phyloP scores from a whole-genome alignment of 2,888 invertebrate genomes.

The Anodontia alba region DNA sequence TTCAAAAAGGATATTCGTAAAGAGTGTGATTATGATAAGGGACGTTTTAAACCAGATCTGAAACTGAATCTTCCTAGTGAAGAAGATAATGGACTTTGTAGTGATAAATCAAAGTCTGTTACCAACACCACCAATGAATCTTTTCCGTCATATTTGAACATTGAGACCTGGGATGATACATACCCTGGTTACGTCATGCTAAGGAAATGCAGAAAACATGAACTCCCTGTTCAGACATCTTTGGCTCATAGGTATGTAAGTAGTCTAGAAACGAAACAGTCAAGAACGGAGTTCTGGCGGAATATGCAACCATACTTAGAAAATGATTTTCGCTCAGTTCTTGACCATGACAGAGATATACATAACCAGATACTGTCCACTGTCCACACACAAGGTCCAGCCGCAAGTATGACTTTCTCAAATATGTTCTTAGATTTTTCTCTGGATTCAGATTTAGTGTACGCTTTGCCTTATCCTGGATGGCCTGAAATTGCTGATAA shows the following conservation, averaged over 20 bases:
- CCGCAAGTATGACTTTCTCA: slow-evolving; percentile 6
- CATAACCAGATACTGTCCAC: not conserved
- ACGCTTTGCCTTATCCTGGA: slow-evolving; percentile 39
- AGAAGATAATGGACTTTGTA: not conserved
- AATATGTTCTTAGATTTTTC: not conserved
- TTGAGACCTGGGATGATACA: slow-evolving; percentile 30
- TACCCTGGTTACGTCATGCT: slow-evolving; percentile 33
- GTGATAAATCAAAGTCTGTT: not conserved
- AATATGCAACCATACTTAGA: slow-evolving; percentile 10
- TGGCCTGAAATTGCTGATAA: slow-evolving; percentile 34
- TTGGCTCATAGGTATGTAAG: slow-evolving; percentile 33
- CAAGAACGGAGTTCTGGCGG: slow-evolving; percentile 13
- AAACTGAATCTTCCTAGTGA: not conserved
- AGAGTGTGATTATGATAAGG: slow-evolving; percentile 30
- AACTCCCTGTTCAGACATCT: not conserved
- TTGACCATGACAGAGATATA: not conserved
- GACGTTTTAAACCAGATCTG: not conserved
- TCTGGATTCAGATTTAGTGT: slow-evolving; percentile 36
- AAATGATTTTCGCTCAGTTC: slow-evolving; percentile 5
- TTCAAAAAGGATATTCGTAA: slow-evolving; percentile 34
- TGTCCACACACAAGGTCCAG: slow-evolving; percentile 32
- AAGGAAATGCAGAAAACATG: slow-evolving; percentile 26
- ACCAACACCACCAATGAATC: not conserved
- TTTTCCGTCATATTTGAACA: slow-evolving; percentile 26
- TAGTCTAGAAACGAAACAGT: slow-evolving; percentile 29